Percentiles rank a stretch among this genome's conserved stretches.
These are phyloP conservation scores for Hypanus sabinus DNA, from an alignment of 2,113 vertebrate genomes.

Conservation along the genomic window DNA sequence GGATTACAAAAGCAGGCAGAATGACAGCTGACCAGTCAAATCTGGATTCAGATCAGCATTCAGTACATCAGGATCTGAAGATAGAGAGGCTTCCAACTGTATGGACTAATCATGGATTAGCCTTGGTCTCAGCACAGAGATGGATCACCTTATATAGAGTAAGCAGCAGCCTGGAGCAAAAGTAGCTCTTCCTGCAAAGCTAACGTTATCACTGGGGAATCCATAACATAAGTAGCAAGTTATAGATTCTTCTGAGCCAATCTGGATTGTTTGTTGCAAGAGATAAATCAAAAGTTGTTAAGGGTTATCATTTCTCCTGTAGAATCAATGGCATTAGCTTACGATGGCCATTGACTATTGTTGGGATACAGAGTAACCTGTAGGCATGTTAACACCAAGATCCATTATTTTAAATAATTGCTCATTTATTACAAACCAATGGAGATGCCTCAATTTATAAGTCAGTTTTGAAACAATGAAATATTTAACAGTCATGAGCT, in stretches of 20 bases:
- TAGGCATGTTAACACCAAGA: not conserved
- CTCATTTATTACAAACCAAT: not conserved
- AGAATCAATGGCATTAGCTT: not conserved
- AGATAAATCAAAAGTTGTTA: not conserved
- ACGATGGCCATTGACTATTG: not conserved
- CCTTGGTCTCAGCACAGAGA: not conserved
- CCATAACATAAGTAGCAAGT: not conserved
- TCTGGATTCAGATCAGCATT: not conserved
- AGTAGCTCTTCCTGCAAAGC: not conserved
- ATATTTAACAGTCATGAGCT: not conserved
- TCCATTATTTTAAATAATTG: not conserved
- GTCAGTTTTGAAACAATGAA: not conserved
- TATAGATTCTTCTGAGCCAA: not conserved
- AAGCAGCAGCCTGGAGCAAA: not conserved
- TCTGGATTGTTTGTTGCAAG: not conserved
- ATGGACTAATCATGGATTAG: not conserved
- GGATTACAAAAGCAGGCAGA: not conserved
- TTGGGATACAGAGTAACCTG: not conserved
- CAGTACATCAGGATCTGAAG: not conserved
- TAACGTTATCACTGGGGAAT: not conserved
- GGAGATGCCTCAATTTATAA: not conserved
- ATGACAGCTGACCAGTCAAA: not conserved
- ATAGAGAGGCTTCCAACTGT: not conserved
- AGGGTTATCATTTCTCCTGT: not conserved
- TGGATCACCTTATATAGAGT: not conserved